These are phyloP conservation scores for Pseudolycoriella hygida DNA, from an alignment of 2,888 invertebrate species.

Conservation along the genomic window DNA sequence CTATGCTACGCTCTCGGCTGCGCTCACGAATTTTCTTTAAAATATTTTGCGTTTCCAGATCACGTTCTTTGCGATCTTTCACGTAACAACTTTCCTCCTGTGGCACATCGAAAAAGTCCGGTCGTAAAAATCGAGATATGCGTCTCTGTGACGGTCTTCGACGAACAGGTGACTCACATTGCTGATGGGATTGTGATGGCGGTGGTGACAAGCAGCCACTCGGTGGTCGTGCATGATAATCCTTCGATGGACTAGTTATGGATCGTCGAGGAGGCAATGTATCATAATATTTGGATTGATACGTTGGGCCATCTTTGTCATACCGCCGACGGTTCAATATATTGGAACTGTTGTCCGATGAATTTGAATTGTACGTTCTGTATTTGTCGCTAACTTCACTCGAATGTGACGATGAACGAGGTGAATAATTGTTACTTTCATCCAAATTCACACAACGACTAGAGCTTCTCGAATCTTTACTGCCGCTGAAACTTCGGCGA, in stretches of 20 bases:
- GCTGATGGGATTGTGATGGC: slow-evolving; percentile 16
- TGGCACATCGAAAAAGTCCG: slow-evolving; percentile 58
- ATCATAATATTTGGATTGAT: slow-evolving; percentile 15
- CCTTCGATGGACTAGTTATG: slow-evolving; percentile 10
- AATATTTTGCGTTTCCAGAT: slow-evolving; percentile 49
- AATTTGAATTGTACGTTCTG: slow-evolving; percentile 25
- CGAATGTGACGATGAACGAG: slow-evolving; percentile 18
- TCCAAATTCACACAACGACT: slow-evolving; percentile 18
- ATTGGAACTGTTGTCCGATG: slow-evolving; percentile 15
- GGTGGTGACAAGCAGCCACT: slow-evolving; percentile 22
- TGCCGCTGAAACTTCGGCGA: slow-evolving; percentile 12
- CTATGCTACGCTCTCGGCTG: slow-evolving; percentile 27
- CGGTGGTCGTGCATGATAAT: slow-evolving; percentile 19
- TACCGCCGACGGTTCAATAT: slow-evolving; percentile 11
- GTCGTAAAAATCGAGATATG: slow-evolving; percentile 55
- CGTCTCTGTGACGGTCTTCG: slow-evolving; percentile 35
- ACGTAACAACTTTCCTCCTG: slow-evolving; percentile 47
- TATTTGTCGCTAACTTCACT: slow-evolving; percentile 26
- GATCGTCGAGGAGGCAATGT: slow-evolving; percentile 14
- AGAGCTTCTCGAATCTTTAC: slow-evolving; percentile 17
- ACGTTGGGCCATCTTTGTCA: slow-evolving; percentile 13
- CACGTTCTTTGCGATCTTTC: slow-evolving; percentile 31
- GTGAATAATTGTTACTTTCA: slow-evolving; percentile 17
- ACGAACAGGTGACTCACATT: slow-evolving; percentile 18
- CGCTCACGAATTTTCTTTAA: slow-evolving; percentile 49